Percentiles rank a stretch among this genome's conserved stretches.
Evolutionary conservation across 2,888 invertebrate species (phyloP).

Genomic region (Diachrysia chrysitis): DNA sequence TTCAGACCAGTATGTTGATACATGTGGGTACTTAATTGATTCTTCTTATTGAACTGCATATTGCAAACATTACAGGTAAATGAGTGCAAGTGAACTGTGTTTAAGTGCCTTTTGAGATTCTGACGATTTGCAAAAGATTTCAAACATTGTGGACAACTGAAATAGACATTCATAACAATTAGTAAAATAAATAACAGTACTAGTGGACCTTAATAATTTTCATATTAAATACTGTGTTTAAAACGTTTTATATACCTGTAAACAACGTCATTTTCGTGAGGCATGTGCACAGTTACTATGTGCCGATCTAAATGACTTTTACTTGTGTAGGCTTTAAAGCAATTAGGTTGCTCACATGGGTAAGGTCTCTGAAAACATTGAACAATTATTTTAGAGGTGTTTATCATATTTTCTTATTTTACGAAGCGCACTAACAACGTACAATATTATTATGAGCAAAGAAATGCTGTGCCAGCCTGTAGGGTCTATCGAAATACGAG

Average conservation of each 20-base stretch:
- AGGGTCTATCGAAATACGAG: slow-evolving; percentile 85
- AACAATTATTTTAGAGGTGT: slow-evolving; percentile 6
- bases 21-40: slow-evolving; percentile 89
- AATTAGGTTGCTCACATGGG: slow-evolving; percentile 88
- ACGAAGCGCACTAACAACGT: slow-evolving; percentile 59
- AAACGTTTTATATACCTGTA: slow-evolving; percentile 68
- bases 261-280: slow-evolving; percentile 67
- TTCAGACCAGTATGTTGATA: slow-evolving; percentile 87
- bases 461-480: slow-evolving; percentile 88
- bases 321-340: slow-evolving; percentile 90
- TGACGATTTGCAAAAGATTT: slow-evolving; percentile 85
- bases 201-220: neutral
- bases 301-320: slow-evolving; percentile 91
- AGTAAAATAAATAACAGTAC: neutral
- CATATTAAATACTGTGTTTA: slow-evolving; percentile 2
- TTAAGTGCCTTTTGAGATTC: slow-evolving; percentile 90
- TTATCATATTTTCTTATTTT: neutral
- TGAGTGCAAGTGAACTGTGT: slow-evolving; percentile 79
- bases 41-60: slow-evolving; percentile 87
- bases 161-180: slow-evolving; percentile 38
- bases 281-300: slow-evolving; percentile 81
- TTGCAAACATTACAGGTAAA: slow-evolving; percentile 88
- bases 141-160: slow-evolving; percentile 84
- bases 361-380: slow-evolving; percentile 87
- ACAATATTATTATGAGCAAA: slow-evolving; percentile 89